These are phyloP conservation scores for Willisornis vidua DNA, from an alignment of 2,113 vertebrate species.

Conservation along the genomic window DNA sequence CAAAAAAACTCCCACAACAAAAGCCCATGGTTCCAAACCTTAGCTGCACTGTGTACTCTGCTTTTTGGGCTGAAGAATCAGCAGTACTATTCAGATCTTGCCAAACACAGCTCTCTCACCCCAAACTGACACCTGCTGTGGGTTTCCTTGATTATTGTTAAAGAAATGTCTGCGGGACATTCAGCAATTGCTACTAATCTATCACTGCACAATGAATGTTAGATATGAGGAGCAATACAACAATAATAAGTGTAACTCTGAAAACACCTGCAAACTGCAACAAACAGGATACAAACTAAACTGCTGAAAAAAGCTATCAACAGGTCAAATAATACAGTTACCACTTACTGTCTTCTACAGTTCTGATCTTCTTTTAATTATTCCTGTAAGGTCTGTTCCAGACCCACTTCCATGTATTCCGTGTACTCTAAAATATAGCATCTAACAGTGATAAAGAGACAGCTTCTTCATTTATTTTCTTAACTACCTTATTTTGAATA, in stretches of 20 bases:
- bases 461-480: not conserved
- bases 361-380: not conserved
- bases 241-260: not conserved
- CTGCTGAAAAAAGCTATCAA: not conserved
- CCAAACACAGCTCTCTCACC: not conserved
- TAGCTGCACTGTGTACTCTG: slow-evolving; percentile 41
- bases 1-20: not conserved
- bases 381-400: not conserved
- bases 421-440: not conserved
- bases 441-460: not conserved
- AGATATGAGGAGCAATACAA: not conserved
- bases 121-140: not conserved
- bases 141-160: not conserved
- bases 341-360: not conserved
- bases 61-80: slow-evolving; percentile 21
- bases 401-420: not conserved
- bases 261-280: not conserved
- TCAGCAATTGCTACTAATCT: not conserved
- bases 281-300: not conserved
- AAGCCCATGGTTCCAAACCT: not conserved
- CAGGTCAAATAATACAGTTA: not conserved
- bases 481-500: not conserved
- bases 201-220: not conserved
- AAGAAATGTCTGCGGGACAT: not conserved
- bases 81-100: not conserved